Conservation (phyloP, 2,797 vertebrate genomes). For the Macropus fuliginosus region DNA sequence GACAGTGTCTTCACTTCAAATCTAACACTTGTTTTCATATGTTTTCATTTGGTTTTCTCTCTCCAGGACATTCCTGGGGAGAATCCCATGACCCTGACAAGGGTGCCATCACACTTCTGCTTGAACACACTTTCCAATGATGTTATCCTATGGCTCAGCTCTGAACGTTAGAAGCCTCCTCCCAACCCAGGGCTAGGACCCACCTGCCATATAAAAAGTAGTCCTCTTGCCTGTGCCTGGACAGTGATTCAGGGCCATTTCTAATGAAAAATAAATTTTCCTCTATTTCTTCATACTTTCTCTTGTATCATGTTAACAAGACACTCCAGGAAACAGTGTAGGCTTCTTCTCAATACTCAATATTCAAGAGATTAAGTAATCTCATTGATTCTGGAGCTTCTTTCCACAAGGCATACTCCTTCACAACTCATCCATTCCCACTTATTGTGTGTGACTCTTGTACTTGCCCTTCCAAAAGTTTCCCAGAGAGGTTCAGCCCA, state of each 20-base stretch:
- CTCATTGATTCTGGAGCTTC: background rate
- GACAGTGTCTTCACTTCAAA: background rate
- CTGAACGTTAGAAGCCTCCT: background rate
- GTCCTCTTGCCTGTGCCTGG: background rate
- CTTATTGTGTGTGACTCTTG: background rate
- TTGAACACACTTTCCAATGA: background rate
- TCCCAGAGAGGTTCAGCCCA: background rate
- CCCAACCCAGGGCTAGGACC: background rate
- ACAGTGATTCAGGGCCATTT: background rate
- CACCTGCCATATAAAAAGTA: background rate
- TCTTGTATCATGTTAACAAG: background rate
- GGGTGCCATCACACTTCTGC: background rate
- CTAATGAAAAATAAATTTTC: background rate
- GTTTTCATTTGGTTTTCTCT: background rate
- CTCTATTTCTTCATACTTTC: background rate
- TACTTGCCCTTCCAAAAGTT: background rate
- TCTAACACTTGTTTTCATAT: background rate
- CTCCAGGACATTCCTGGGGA: background rate
- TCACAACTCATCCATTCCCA: background rate
- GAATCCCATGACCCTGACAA: background rate
- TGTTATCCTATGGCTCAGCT: background rate
- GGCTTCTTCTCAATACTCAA: background rate
- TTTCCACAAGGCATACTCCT: background rate
- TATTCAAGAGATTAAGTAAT: background rate
- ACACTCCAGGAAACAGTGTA: background rate